Percentiles rank a stretch among this genome's conserved stretches.
These are phyloP conservation scores for Limulus polyphemus DNA, from an alignment of 2,888 invertebrate species.

Conservation along the genomic window DNA sequence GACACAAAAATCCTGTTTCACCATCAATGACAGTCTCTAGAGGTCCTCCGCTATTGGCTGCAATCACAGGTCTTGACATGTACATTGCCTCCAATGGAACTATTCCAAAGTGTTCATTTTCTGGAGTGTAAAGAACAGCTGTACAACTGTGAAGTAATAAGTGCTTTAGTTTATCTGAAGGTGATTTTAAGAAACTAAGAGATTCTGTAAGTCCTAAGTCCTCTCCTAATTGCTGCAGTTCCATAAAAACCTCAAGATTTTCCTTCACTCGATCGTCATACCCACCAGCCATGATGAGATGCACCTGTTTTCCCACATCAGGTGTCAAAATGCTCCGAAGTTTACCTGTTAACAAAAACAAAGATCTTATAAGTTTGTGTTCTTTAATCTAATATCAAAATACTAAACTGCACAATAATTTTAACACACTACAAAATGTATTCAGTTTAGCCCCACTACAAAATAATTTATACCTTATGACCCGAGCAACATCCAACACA, in stretches of 20 bases:
- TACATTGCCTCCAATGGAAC: conserved; percentile 99
- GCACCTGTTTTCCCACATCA: conserved; percentile 39
- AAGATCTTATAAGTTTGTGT: conserved; percentile 1
- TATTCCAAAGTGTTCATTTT: conserved; percentile 97
- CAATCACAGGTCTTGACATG: conserved; percentile 80
- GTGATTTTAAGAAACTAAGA: conserved; percentile 73
- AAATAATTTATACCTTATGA: too few species aligned
- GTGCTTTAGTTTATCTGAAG: conserved; percentile 70
- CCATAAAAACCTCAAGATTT: conserved; percentile 70
- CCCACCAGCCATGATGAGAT: conserved; percentile 87
- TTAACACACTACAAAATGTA: too few species aligned
- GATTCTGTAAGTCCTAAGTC: conserved; percentile 53
- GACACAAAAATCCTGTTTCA: conserved; percentile 66
- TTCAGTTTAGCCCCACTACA: too few species aligned
- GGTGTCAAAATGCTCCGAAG: too few species aligned
- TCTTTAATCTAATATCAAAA: too few species aligned
- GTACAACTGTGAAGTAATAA: conserved; percentile 60
- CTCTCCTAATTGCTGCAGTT: conserved; percentile 54
- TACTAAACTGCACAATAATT: too few species aligned
- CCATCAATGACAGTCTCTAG: conserved; percentile 73
- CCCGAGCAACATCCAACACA: too few species aligned
- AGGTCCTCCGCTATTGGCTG: conserved; percentile 90
- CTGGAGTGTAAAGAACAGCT: conserved; percentile 85
- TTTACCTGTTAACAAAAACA: not conserved
- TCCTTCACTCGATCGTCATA: conserved; percentile 78